A percentile compares a stretch with the other conserved stretches of the same genome.
Evolutionary conservation across 2,888 invertebrate species (phyloP).

Genomic region (Diarsia rubi): DNA sequence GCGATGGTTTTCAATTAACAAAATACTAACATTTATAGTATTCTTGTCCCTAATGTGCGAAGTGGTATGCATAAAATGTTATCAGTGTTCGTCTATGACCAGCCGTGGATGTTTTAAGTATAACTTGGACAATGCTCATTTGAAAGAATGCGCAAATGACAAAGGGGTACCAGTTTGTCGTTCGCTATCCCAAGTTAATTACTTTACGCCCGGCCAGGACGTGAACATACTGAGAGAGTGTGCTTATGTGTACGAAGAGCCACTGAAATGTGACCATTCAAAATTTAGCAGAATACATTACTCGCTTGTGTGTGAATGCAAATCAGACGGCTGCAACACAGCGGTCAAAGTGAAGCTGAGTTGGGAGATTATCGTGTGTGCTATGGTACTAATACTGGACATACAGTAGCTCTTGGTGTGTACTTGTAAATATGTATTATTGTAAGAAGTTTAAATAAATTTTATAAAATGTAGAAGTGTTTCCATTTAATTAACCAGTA

Average conservation of each 20-base stretch:
- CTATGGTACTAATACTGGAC: conserved; percentile 32
- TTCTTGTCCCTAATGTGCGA: conserved; percentile 67
- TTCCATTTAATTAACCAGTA: not conserved
- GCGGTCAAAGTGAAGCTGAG: conserved; percentile 50
- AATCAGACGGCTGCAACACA: conserved; percentile 81
- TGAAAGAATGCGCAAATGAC: conserved; percentile 74
- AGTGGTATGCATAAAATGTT: conserved; percentile 78
- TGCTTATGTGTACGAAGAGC: conserved; percentile 78
- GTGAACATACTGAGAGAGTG: conserved; percentile 81
- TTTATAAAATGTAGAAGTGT: not conserved
- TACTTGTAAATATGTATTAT: conserved; percentile 54
- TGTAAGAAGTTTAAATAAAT: conserved; percentile 48
- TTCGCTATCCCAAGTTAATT: conserved; percentile 79
- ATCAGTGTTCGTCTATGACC: conserved; percentile 79
- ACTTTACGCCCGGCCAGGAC: conserved; percentile 78
- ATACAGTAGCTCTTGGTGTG: conserved; percentile 32
- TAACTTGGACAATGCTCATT: conserved; percentile 73
- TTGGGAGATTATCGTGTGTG: conserved; percentile 41
- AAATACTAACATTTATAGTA: conserved; percentile 52
- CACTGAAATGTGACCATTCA: conserved; percentile 76
- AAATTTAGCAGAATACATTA: conserved; percentile 82
- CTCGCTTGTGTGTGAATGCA: conserved; percentile 83
- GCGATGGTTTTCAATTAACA: conserved; percentile 59
- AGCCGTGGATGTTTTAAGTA: conserved; percentile 77
- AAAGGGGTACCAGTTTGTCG: conserved; percentile 77